Evolutionary conservation across 2,888 invertebrate genomes (phyloP), one percentile per base, ranked within the genome.

Genomic region (Phortica okadai): DNA sequence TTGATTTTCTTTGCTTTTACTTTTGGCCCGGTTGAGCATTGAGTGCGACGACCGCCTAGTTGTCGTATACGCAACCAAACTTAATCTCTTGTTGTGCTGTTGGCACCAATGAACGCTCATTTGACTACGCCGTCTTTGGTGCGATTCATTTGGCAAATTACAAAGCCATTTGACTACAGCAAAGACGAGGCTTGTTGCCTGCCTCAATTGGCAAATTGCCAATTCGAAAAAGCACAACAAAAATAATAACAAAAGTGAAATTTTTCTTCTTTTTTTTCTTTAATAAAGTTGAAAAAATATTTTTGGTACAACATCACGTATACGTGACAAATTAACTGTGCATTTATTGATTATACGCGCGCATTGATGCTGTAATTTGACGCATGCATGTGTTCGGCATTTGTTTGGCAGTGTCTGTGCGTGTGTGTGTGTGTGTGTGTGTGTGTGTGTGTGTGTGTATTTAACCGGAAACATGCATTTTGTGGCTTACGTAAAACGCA

Each of bases 61-160:
- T 1, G 21, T 21, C 21, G 21, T 21, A 21, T 21, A 21, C 21
- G 21, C 21, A 21, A 21, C 21, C 21, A 21, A 33, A 33, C 33
- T 33, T 33, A 33, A 14, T n/a, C 56, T 56, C 5, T 56, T 16
- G 56, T 14, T 56, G 56, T 7, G n/a, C 56, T 56, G 10, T 14
- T 64, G 8, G 45, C 66, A 14, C 33, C 33, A 33, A 1, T 33
- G 33, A 33, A 33, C 33, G 54, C 59, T 11, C 2, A 6, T 41
- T 16, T 56, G 14, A 5, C 33, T 5, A 10, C n/a, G 41, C 8
- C 21, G 21, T 21, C 21, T 42, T 42, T 16, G n/a, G 5, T 73
- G 42, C 2, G 21, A 16, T 21, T 56, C 69, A 85, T 87, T 87
- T 81, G 74, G 77, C 45, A 83, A 87, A 87, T 87, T 84, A 87